Base-by-base conservation (phyloP, 37 sponge, comb jelly and placozoan species). In the Corticium candelabrum region DNA sequence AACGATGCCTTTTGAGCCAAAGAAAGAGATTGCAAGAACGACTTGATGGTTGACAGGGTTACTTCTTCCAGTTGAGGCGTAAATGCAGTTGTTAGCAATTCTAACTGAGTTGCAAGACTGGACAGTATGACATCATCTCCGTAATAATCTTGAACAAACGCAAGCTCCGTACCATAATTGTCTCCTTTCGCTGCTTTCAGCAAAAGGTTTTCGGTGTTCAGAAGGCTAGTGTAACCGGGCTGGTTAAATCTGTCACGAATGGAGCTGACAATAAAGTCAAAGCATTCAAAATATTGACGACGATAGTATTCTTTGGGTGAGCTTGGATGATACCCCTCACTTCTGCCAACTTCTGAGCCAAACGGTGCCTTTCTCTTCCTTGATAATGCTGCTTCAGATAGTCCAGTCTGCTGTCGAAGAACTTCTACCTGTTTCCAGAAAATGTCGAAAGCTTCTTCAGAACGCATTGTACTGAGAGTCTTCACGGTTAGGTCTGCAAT, bases 401-500 rank as follows among this genome's bases (percentile, higher is more conserved):
- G 11, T 21, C 11, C 77, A 56, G 74, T 75, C 76, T 81, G 37
- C 57, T 41, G 62, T 43, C 75, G 40, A 41, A 81, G 57, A 3
- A 77, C 35, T 37, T 71, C 34, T 40, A 76, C 39, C 38, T 74
- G 78, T 41, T 78, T 71, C 84, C 84, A 78, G 38, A 84, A 84
- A 30, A 43, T 11, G 74, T 84, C 79, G 50, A 70, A 84, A 21
- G 40, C 34, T 78, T 78, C 57, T 41, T 83, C 78, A 70, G 56
- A 36, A 32, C n/a, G n/a, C n/a, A n/a, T n/a, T n/a, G n/a, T n/a
- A n/a, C n/a, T n/a, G n/a, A n/a, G n/a, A 34, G 77, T 76, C 32
- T 80, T 41, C 41, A 62, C 73, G 30, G 85, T 85, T 21, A 85
- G 71, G 30, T 80, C 40, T 68, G 85, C 85, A 39, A 80, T 38